Evolutionary conservation across 2,113 vertebrate genomes (phyloP).

Genomic region (mouse (Mus musculus)): DNA sequence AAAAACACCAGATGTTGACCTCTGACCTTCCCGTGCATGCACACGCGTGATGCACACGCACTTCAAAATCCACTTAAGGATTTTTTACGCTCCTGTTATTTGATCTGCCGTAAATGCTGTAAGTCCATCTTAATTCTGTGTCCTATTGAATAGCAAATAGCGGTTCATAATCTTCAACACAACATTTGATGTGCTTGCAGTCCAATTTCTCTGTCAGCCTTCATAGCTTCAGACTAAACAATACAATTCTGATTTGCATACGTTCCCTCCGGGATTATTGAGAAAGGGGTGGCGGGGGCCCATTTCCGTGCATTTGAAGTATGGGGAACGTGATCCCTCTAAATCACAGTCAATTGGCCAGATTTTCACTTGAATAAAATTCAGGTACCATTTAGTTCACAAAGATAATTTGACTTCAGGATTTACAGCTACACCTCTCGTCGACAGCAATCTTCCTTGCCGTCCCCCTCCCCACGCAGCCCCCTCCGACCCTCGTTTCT

Average conservation of each 20-base stretch:
- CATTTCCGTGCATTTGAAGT: neutral
- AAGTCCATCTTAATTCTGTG: neutral
- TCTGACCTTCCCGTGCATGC: neutral
- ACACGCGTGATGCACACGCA: neutral
- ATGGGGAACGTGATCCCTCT: neutral
- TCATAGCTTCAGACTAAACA: slow-evolving; percentile 47
- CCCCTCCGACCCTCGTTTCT: slow-evolving; percentile 2
- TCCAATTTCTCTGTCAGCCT: neutral
- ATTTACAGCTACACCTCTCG: neutral
- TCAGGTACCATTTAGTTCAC: slow-evolving; percentile 64
- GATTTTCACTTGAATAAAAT: slow-evolving; percentile 58
- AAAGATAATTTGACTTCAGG: slow-evolving; percentile 62
- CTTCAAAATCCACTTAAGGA: neutral
- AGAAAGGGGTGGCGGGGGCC: neutral
- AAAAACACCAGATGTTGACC: neutral
- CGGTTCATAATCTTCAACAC: neutral
- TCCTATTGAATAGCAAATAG: neutral
- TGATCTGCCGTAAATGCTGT: neutral
- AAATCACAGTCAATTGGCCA: slow-evolving; percentile 60
- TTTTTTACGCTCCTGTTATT: neutral
- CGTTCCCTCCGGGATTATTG: neutral
- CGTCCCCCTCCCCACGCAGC: neutral
- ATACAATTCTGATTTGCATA: neutral
- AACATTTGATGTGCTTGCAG: too few relatives aligned
- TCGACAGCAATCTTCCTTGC: neutral